Base-by-base conservation (phyloP, 37 sponge, comb jelly and placozoan species). In the Halichondria panicea region DNA sequence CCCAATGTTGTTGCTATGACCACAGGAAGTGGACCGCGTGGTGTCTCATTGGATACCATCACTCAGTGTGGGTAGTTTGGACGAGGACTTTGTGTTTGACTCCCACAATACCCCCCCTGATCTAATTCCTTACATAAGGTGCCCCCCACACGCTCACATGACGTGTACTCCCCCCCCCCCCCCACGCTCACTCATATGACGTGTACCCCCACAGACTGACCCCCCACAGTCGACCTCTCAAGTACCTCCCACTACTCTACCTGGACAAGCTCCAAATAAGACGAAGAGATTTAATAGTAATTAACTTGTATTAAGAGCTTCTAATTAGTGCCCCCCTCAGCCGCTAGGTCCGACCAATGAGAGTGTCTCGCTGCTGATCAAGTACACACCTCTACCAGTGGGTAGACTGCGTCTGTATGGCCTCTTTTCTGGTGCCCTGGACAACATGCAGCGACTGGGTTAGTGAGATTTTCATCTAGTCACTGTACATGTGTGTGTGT, bases 41-140 rank as follows among this genome's bases (percentile, higher is more conserved):
- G 55, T 79, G 22, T 85, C 85, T 21, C 96, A 95, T 77, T 91
- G 89, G 92, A 57, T 86, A 13, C 91, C 96, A 12, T 63, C 48
- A 43, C 69, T 95, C 11, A 76, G 52, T 25, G 41, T 90, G 1
- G 84, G 88, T 35, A 66, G 89, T 34, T 64, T 95, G 43, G 68
- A 68, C 31, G 82, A 91, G 33, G 66, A 66, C 43, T 72, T 79
- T 36, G 32, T 18, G 30, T 91, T 95, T 86, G 88, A 88, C 52
- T 2, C 81, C 2, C 11, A 35, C 19, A 22, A 68, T 0, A 52
- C 81, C 55, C 92, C 96, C 19, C 54, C 13, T 5, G 96, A 95
- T 3, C 54, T 95, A 7, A 40, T 52, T 41, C 4, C 22, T 27
- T 25, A 71, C 3, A 35, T 89, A 22, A 74, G 66, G 90, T 89